Conservation (phyloP, 2,888 invertebrate species). For the Acrobasis consociella region DNA sequence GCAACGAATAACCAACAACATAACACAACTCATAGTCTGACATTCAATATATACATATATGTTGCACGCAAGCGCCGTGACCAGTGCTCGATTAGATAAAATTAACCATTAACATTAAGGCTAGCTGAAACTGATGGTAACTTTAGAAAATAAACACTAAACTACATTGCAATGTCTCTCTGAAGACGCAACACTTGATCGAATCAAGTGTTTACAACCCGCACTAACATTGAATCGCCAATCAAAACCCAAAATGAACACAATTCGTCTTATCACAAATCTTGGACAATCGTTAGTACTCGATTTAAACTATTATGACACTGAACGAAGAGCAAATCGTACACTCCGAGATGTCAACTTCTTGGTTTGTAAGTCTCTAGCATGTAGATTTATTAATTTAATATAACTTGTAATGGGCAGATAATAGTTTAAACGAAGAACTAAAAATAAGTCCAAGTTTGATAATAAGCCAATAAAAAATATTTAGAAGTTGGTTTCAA, state of each 20-base stretch:
- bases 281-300: too few species aligned
- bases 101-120: conserved; percentile 67
- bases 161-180: conserved; percentile 73
- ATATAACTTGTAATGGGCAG: too few species aligned
- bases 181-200: conserved; percentile 21
- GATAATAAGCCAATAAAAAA: too few species aligned
- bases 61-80: conserved; percentile 66
- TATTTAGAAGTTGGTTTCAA: too few species aligned
- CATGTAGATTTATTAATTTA: too few species aligned
- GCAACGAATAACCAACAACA: not conserved
- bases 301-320: too few species aligned
- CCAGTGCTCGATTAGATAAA: conserved; percentile 62
- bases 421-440: too few species aligned
- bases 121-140: conserved; percentile 81
- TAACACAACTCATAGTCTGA: conserved; percentile 1
- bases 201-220: not conserved
- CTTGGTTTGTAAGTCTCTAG: too few species aligned
- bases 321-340: too few species aligned
- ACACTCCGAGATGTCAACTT: too few species aligned
- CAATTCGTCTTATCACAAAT: not conserved
- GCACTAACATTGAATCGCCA: not conserved
- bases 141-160: conserved; percentile 73
- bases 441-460: too few species aligned
- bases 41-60: conserved; percentile 50
- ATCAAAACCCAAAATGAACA: not conserved